Base-by-base conservation (phyloP, 2,888 invertebrate species). In the Amphimallon solstitiale region DNA sequence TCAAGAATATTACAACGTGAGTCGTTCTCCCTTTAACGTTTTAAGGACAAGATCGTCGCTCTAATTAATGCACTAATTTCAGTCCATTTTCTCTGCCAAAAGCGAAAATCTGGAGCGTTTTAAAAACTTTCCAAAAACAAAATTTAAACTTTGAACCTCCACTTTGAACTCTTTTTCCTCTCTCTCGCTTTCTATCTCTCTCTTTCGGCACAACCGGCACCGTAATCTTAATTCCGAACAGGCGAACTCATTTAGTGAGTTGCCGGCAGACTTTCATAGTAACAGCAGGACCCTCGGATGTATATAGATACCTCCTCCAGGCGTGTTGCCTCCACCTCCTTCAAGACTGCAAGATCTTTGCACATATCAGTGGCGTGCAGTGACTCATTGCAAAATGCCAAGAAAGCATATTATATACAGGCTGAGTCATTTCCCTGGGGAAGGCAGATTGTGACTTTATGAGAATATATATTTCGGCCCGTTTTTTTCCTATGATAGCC, bases 271-370 rank as follows among this genome's bases (percentile, higher is more conserved):
- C 38, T 54, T 46, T 21, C 29, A 9, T 12, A 40, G 43, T 34
- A 14, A 6, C 15, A 19, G n/a, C 23, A 5, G 23, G 1, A 19
- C 19, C 14, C 40, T 12, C 46, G 23, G 45, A 23, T 43, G 17
- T n/a, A 10, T 4, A 51, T 46, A 3, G 84, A 85, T 71, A 79
- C 79, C 71, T 78, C 80, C 95, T 97, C 98, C 97, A 98, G 80
- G 35, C 15, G 17, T 98, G 97, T 72, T 94, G 92, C n/a, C 98
- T 85, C 5, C 98, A 84, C 75, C 90, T 89, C 66, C n/a, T 38
- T 12, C 37, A 17, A 12, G 37, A 52, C 9, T n/a, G n/a, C 10
- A 37, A 29, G 29, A 9, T 29, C 9, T 29, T 29, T 29, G 5
- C 29, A 29, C 1, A 9, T 3, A 1, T 7, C 29, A 29, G 29